These are phyloP conservation scores for Cephonodes hylas DNA, from an alignment of 2,888 invertebrate genomes.

Conservation along the genomic window DNA sequence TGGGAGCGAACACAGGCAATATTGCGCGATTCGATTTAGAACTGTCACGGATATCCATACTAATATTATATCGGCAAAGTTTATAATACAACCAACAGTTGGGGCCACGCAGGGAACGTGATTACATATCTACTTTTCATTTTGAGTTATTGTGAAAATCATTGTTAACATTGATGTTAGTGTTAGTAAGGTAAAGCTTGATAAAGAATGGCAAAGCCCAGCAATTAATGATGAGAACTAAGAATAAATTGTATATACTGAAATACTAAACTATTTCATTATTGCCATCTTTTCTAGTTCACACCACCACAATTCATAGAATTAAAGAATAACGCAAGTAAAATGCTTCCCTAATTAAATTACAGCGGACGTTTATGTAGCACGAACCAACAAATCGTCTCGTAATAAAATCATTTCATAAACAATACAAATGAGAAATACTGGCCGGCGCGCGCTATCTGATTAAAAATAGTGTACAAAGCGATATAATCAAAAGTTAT, in stretches of 20 bases:
- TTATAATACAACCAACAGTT: background rate
- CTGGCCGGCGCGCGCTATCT: constrained; percentile 14
- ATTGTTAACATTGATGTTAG: too few relatives aligned
- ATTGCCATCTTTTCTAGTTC: background rate
- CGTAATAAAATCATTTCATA: constrained; percentile 8
- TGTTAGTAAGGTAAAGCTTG: too few relatives aligned
- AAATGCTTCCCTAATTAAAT: background rate
- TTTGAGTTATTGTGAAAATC: background rate
- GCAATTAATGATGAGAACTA: too few relatives aligned
- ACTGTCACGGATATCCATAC: constrained; percentile 34
- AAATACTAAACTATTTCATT: too few relatives aligned
- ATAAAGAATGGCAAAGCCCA: too few relatives aligned
- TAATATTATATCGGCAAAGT: background rate
- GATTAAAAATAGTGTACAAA: constrained; percentile 10
- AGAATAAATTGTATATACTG: too few relatives aligned
- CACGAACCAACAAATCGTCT: constrained; percentile 3
- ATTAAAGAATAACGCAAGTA: background rate
- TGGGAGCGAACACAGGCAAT: constrained; percentile 58
- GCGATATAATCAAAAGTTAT: constrained; percentile 50
- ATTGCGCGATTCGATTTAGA: constrained; percentile 71
- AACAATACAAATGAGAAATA: constrained; percentile 12
- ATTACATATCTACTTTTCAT: background rate
- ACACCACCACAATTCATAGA: background rate
- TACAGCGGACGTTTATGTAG: background rate
- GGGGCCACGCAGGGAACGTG: too few relatives aligned